These are phyloP conservation scores for Australoheros scitulus DNA, from an alignment of 2,113 vertebrate species.

Conservation along the genomic window DNA sequence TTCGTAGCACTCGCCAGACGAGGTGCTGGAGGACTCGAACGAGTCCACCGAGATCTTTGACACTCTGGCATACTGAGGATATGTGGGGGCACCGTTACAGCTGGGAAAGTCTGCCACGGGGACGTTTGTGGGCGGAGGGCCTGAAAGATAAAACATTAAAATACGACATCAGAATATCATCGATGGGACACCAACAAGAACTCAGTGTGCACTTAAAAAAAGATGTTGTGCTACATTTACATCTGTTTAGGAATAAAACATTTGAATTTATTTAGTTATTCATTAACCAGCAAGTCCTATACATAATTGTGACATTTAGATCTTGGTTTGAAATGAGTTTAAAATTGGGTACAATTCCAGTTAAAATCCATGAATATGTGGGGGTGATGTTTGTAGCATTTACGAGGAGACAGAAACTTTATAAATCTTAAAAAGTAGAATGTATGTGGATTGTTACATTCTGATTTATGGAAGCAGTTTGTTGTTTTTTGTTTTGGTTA, in stretches of 20 bases:
- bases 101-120: fast-evolving
- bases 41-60: slow-evolving; percentile 68
- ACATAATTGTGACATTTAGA: neutral
- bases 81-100: fast-evolving
- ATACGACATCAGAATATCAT: neutral
- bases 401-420: too few species aligned
- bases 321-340: too few species aligned
- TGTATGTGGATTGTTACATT: too few species aligned
- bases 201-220: neutral
- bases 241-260: neutral
- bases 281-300: too few species aligned
- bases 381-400: too few species aligned
- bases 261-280: neutral
- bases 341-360: too few species aligned
- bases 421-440: too few species aligned
- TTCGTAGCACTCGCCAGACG: slow-evolving; percentile 72
- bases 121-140: neutral
- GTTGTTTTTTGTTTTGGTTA: too few species aligned
- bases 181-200: neutral
- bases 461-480: too few species aligned
- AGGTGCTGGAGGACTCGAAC: slow-evolving; percentile 74
- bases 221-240: fast-evolving
- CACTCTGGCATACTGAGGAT: neutral
- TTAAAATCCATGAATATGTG: too few species aligned
- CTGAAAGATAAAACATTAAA: slow-evolving; percentile 3